These are phyloP conservation scores for Cheilosia soror DNA, from an alignment of 2,888 invertebrate genomes.

Conservation along the genomic window DNA sequence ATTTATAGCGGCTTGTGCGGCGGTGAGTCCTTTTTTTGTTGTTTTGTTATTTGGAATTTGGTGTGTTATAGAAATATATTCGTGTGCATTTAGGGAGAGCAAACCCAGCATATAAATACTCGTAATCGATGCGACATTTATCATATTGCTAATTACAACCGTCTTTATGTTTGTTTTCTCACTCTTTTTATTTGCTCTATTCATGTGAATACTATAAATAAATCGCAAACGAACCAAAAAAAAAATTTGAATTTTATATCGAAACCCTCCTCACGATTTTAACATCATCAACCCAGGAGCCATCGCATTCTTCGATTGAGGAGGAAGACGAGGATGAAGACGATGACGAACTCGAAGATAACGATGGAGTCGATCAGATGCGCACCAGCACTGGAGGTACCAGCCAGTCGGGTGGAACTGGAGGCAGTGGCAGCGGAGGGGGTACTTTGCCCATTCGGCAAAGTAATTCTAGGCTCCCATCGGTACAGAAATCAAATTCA, in stretches of 20 bases:
- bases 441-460: constrained; percentile 78
- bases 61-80: constrained; percentile 22
- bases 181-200: constrained; percentile 63
- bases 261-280: constrained; percentile 45
- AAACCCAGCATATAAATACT: constrained; percentile 8
- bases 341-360: constrained; percentile 75
- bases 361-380: constrained; percentile 76
- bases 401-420: constrained; percentile 72
- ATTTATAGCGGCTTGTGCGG: constrained; percentile 77
- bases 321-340: constrained; percentile 78
- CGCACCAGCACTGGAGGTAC: constrained; percentile 76
- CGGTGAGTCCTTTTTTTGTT: constrained; percentile 76
- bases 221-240: constrained; percentile 36
- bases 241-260: constrained; percentile 28
- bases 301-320: constrained; percentile 84
- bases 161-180: constrained; percentile 59
- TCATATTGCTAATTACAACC: constrained; percentile 68
- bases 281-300: constrained; percentile 80
- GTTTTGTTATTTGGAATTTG: constrained; percentile 23
- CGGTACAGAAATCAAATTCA: constrained; percentile 76
- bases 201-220: constrained; percentile 52
- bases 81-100: constrained; percentile 29
- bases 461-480: constrained; percentile 77
- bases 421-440: constrained; percentile 70
- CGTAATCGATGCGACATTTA: constrained; percentile 34